These are phyloP conservation scores for Ceyx erithaca DNA, from an alignment of 2,797 vertebrate genomes.

Conservation along the genomic window DNA sequence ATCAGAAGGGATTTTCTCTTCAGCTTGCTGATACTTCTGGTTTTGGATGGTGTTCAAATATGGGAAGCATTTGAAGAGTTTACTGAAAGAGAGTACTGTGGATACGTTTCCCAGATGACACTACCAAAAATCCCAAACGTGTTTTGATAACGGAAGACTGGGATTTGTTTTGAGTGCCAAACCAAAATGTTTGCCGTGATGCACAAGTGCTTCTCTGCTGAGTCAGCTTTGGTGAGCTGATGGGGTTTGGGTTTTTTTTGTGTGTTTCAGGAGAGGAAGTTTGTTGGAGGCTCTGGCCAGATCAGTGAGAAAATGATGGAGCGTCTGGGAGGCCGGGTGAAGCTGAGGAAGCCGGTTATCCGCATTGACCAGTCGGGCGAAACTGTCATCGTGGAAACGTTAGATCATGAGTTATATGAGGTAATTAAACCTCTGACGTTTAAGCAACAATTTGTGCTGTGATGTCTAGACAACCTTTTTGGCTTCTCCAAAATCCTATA, in stretches of 20 bases:
- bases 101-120: rapidly evolving
- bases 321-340: conserved; percentile 87
- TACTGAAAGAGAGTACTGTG: background rate
- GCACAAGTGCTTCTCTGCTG: rapidly evolving
- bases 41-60: background rate
- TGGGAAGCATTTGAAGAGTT: background rate
- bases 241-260: background rate
- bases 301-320: conserved; percentile 90
- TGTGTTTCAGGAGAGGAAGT: conserved; percentile 91
- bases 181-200: background rate
- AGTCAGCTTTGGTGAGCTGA: background rate
- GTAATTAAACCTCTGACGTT: conserved; percentile 67
- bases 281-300: conserved; percentile 90
- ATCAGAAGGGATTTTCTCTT: background rate
- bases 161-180: background rate
- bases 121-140: background rate
- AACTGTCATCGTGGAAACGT: conserved; percentile 87
- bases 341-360: conserved; percentile 87
- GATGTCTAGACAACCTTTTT: background rate
- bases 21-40: background rate
- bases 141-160: background rate
- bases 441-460: background rate
- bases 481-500: background rate
- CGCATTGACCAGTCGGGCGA: conserved; percentile 89
- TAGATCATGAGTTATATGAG: conserved; percentile 86